Evolutionary conservation across 2,888 invertebrate species (phyloP).

Genomic region (Cephus nigrinus): DNA sequence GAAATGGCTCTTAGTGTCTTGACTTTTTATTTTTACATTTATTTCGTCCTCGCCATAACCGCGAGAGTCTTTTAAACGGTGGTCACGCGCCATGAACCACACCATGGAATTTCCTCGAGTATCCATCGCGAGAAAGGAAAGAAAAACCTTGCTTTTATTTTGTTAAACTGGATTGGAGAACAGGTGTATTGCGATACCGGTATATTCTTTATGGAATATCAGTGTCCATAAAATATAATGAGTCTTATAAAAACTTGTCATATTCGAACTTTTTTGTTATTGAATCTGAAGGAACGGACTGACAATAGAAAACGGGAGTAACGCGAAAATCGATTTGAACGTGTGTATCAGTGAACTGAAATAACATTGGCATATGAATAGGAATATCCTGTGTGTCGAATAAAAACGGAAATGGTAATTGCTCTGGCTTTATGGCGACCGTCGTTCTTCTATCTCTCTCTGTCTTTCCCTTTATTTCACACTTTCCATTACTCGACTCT

Average conservation of each 20-base stretch:
- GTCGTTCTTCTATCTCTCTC: neutral
- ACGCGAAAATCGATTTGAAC: neutral
- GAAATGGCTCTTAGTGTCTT: neutral
- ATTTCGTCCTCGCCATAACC: neutral
- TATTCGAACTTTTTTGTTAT: neutral
- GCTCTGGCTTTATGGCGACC: neutral
- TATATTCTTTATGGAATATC: neutral
- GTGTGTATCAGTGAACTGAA: conserved; percentile 32
- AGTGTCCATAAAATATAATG: neutral
- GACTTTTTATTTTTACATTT: neutral
- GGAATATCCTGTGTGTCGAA: conserved; percentile 41
- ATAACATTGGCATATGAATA: conserved; percentile 40
- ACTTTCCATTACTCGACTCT: neutral
- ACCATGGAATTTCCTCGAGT: neutral
- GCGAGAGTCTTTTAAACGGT: neutral
- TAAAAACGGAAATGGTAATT: conserved; percentile 48
- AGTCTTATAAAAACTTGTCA: neutral
- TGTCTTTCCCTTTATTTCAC: neutral
- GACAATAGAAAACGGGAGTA: too few species aligned
- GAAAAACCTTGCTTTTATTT: neutral
- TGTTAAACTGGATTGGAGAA: neutral
- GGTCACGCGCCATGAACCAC: conserved; percentile 1
- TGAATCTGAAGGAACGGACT: neutral
- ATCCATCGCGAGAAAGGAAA: neutral
- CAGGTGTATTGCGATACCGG: neutral